Conservation (phyloP, 1,140 invertebrate species). For the Lineus longissimus region DNA sequence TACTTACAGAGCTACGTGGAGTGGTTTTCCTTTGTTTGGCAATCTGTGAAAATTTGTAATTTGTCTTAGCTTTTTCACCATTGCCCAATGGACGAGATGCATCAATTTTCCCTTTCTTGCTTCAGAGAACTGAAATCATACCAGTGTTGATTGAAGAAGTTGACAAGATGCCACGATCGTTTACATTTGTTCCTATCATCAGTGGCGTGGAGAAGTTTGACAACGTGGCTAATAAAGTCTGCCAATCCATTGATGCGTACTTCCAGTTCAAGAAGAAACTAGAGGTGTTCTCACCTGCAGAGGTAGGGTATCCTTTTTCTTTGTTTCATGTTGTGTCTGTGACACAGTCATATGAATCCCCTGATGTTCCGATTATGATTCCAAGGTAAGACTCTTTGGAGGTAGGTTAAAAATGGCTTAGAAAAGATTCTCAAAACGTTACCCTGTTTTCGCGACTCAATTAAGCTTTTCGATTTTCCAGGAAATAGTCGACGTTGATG, state of each 20-base stretch:
- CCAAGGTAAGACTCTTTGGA: no score
- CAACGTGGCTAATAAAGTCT: background rate
- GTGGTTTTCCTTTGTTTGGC: no score
- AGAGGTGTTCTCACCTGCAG: background rate
- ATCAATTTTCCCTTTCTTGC: background rate
- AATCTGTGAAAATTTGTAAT: no score
- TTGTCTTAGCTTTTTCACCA: no score
- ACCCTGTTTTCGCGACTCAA: no score
- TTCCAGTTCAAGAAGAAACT: background rate
- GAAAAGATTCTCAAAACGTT: no score
- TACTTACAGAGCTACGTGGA: no score
- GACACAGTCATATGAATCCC: background rate
- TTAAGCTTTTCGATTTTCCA: no score
- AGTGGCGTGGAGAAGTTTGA: background rate
- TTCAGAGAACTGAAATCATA: background rate
- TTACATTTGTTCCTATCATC: background rate
- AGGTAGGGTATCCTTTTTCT: background rate
- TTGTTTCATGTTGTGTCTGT: background rate
- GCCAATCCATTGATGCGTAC: background rate
- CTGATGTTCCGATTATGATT: background rate
- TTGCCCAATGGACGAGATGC: no score
- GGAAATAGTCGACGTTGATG: no score
- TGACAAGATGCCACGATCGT: background rate
- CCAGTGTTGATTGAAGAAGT: conserved; percentile 4
- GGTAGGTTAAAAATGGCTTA: no score